These are phyloP conservation scores for Pica pica DNA, from an alignment of 2,113 vertebrate species.

Conservation along the genomic window DNA sequence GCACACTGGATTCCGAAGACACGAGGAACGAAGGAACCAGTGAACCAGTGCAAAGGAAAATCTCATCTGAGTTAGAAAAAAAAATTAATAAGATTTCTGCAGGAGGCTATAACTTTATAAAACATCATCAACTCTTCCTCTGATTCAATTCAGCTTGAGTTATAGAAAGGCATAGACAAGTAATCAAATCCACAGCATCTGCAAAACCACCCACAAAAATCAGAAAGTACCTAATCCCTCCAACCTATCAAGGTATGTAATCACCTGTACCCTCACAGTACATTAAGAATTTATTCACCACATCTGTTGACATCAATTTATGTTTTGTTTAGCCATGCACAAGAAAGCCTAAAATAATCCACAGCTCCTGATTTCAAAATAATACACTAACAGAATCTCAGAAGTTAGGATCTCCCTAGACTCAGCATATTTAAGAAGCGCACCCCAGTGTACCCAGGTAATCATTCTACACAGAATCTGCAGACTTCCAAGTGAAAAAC, in stretches of 20 bases:
- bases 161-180: neutral
- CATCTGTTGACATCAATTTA: neutral
- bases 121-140: neutral
- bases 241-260: neutral
- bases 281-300: neutral
- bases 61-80: neutral
- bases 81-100: neutral
- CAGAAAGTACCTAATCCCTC: neutral
- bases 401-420: neutral
- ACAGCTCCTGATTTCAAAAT: neutral
- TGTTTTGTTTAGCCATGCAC: neutral
- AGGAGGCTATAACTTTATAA: neutral
- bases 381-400: neutral
- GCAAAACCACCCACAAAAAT: neutral
- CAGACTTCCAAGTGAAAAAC: neutral
- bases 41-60: neutral
- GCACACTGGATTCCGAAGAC: neutral
- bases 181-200: neutral
- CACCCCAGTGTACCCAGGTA: neutral
- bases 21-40: neutral
- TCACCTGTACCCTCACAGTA: neutral
- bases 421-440: neutral
- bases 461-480: neutral
- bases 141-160: neutral
- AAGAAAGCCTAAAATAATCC: neutral